Evolutionary conservation across 2,113 vertebrate species (phyloP).

Genomic region (Colossoma macropomum): DNA sequence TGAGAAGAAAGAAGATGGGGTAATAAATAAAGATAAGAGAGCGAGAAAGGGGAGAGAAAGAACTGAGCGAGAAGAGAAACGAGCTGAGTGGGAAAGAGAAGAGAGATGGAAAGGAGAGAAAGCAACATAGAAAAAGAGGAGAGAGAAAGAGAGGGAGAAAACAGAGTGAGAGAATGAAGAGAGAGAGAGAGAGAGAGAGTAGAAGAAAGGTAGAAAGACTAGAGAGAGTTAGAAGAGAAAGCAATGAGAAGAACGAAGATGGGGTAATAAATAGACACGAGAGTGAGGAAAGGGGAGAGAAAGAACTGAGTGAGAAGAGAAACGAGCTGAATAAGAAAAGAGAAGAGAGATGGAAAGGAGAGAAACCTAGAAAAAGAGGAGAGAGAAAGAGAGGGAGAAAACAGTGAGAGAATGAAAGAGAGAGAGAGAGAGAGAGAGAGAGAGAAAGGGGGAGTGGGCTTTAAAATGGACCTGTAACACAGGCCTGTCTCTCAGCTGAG

Average conservation of each 20-base stretch:
- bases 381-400: not conserved
- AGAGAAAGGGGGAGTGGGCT: not conserved
- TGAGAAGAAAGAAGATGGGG: too few species aligned
- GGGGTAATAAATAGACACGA: not conserved
- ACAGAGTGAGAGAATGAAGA: too few species aligned
- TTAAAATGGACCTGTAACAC: slow-evolving; percentile 18
- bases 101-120: not conserved
- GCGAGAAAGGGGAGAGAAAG: not conserved
- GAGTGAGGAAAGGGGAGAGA: not conserved
- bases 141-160: not conserved
- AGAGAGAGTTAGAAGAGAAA: not conserved
- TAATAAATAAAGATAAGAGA: too few species aligned
- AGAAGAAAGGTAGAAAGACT: not conserved
- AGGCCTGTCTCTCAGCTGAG: slow-evolving; percentile 34
- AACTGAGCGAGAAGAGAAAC: not conserved
- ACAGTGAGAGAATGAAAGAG: not conserved
- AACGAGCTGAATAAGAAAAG: not conserved
- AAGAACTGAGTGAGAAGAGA: not conserved
- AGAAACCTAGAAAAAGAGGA: not conserved
- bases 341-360: not conserved
- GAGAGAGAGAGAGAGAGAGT: not conserved
- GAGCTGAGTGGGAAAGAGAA: not conserved
- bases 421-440: slow-evolving; percentile 2
- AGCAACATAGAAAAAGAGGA: not conserved
- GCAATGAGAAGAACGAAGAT: not conserved